Conservation (phyloP, 2,888 invertebrate genomes). For the Chromoteleia sp. region DNA sequence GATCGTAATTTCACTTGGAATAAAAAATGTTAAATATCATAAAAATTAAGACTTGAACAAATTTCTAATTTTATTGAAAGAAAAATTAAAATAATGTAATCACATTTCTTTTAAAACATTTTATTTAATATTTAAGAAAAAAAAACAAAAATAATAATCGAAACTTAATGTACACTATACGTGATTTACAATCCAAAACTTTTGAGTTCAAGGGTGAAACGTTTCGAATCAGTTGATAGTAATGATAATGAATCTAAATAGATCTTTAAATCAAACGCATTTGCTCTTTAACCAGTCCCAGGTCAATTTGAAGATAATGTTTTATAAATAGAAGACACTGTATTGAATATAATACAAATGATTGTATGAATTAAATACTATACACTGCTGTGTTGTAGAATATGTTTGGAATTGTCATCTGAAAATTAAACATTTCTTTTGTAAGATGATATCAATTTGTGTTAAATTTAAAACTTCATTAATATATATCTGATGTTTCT, state of each 20-base stretch:
- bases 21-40: too few species aligned
- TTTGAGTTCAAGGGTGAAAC: slow-evolving; percentile 31
- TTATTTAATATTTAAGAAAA: too few species aligned
- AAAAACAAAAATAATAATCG: too few species aligned
- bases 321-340: slow-evolving; percentile 9
- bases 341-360: slow-evolving; percentile 24
- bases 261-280: slow-evolving; percentile 31
- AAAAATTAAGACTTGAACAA: too few species aligned
- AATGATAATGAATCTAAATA: slow-evolving; percentile 43
- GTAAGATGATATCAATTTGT: too few species aligned
- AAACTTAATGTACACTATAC: not conserved
- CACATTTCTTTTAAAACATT: too few species aligned
- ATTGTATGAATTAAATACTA: not conserved
- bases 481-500: not conserved
- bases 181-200: not conserved
- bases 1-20: too few species aligned
- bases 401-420: too few species aligned
- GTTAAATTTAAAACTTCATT: not conserved
- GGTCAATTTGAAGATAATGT: slow-evolving; percentile 1
- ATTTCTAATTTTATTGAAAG: too few species aligned
- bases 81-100: too few species aligned
- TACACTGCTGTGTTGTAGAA: too few species aligned
- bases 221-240: slow-evolving; percentile 29
- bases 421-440: too few species aligned
- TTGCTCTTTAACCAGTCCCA: slow-evolving; percentile 24